Percentiles rank a stretch among this genome's conserved stretches.
phyloP scores from a whole-genome alignment of 2,888 invertebrate genomes.

The Hyposoter didymator region DNA sequence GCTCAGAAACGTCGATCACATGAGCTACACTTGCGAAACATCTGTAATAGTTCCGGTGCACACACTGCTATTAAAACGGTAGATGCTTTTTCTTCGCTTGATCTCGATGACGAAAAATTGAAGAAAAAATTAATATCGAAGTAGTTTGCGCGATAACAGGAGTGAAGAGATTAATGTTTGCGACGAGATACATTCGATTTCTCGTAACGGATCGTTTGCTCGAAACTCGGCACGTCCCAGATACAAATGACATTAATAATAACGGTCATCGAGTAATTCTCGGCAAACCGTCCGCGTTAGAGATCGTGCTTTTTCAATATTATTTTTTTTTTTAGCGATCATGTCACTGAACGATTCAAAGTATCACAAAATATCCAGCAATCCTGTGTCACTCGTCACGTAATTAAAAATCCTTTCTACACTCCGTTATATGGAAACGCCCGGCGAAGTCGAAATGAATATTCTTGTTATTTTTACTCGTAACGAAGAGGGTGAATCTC shows the following conservation, averaged over 20 bases:
- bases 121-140: constrained; percentile 8
- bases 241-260: constrained; percentile 42
- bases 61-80: constrained; percentile 58
- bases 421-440: not conserved
- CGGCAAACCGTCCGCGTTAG: constrained; percentile 25
- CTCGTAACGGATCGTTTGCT: constrained; percentile 41
- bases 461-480: not conserved
- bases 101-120: not conserved
- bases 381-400: not conserved
- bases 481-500: not conserved
- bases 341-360: not conserved
- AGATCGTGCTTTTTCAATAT: not conserved
- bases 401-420: not conserved
- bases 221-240: constrained; percentile 15
- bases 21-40: constrained; percentile 4
- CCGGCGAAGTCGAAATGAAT: not conserved
- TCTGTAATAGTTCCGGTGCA: constrained; percentile 12
- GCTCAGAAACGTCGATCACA: constrained; percentile 22
- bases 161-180: not conserved
- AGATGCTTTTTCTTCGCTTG: constrained; percentile 34
- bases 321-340: constrained; percentile 2
- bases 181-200: constrained; percentile 39
- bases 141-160: constrained; percentile 5
- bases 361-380: not conserved
- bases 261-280: constrained; percentile 33